These are phyloP conservation scores for Alloscopus bannaensis DNA, from an alignment of 2,888 invertebrate genomes.

Conservation along the genomic window DNA sequence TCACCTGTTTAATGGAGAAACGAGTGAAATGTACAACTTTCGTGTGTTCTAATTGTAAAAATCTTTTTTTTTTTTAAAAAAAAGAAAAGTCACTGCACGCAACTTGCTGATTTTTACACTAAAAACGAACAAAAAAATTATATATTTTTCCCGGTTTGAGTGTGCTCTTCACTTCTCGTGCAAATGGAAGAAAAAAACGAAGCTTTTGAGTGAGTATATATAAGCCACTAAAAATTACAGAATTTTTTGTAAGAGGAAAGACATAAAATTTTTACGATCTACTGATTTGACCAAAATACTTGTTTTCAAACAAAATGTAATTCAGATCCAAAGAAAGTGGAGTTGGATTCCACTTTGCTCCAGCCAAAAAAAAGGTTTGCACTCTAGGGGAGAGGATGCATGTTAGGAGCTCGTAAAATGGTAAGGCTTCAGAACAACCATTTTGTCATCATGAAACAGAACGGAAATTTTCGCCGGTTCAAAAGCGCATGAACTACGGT, in stretches of 20 bases:
- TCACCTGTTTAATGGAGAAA: slow-evolving; percentile 23
- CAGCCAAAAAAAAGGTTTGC: no score
- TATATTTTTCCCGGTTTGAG: neutral
- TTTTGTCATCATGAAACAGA: slow-evolving; percentile 23
- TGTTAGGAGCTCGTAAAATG: slow-evolving; percentile 16
- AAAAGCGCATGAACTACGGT: no score
- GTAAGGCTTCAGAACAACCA: neutral
- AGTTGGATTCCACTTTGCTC: neutral
- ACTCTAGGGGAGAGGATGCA: neutral
- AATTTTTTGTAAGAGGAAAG: slow-evolving; percentile 28
- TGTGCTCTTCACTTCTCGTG: slow-evolving; percentile 9
- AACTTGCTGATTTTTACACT: slow-evolving; percentile 7
- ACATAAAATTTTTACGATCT: slow-evolving; percentile 41
- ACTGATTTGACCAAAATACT: slow-evolving; percentile 44
- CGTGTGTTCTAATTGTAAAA: no score
- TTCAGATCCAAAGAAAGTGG: neutral
- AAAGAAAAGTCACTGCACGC: no score
- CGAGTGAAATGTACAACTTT: no score
- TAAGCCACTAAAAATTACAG: slow-evolving; percentile 25
- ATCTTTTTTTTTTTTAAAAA: no score
- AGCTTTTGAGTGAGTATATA: neutral
- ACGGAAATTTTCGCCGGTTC: no score
- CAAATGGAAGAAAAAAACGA: neutral
- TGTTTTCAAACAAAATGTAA: slow-evolving; percentile 9
- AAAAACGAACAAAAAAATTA: slow-evolving; percentile 7